phyloP scores from a whole-genome alignment of 2,797 vertebrate genomes.

The Notolepis coatsorum region DNA sequence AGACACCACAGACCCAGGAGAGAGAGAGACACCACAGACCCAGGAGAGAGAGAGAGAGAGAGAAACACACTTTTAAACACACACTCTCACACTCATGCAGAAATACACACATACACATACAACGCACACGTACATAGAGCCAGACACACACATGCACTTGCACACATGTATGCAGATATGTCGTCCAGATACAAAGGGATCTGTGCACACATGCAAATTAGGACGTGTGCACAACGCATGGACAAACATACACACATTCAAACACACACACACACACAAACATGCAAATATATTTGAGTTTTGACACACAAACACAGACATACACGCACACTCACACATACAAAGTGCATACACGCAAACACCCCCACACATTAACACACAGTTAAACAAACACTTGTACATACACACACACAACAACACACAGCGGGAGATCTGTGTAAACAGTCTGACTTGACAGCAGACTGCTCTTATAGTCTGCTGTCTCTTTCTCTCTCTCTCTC shows the following conservation, averaged over 20 bases:
- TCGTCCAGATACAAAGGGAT: too few species aligned
- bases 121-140: too few species aligned
- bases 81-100: too few species aligned
- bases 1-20: too few species aligned
- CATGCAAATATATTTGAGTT: conserved; percentile 22
- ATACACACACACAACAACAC: neutral
- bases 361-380: neutral
- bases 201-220: conserved; percentile 4
- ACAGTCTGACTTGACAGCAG: conserved; percentile 43
- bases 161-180: too few species aligned
- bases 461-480: conserved; percentile 32
- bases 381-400: conserved; percentile 17
- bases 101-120: too few species aligned
- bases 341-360: conserved; percentile 18
- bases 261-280: conserved; percentile 1
- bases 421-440: conserved; percentile 40
- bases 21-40: too few species aligned
- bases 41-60: too few species aligned
- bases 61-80: too few species aligned
- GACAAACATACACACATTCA: conserved; percentile 14
- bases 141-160: too few species aligned
- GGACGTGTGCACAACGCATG: conserved; percentile 23
- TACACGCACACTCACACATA: conserved; percentile 1
- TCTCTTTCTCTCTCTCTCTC: neutral
- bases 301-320: conserved; percentile 5